A percentile compares a stretch with the other conserved stretches of the same genome.
Evolutionary conservation across 2,797 vertebrate species (phyloP).

Genomic region (Linurgus olivaceus): DNA sequence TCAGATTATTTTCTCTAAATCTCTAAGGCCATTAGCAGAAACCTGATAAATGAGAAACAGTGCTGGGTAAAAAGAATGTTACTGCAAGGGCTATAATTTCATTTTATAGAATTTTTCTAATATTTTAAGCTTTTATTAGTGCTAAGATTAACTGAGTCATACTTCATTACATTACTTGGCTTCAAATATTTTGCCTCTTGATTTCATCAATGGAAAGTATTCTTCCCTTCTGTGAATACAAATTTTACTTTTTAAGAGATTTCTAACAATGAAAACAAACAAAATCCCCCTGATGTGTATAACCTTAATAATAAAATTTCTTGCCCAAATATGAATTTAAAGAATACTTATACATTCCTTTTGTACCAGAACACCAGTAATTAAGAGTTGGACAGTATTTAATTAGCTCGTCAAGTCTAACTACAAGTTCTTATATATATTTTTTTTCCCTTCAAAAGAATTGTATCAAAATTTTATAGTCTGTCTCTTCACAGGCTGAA

Average conservation of each 20-base stretch:
- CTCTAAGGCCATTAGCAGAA: conserved; percentile 59
- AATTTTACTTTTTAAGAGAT: not conserved
- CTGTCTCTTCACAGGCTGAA: not conserved
- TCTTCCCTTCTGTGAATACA: not conserved
- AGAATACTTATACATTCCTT: not conserved
- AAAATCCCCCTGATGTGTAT: rapidly evolving
- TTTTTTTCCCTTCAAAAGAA: not conserved
- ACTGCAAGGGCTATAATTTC: conserved; percentile 31
- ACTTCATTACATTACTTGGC: conserved; percentile 33
- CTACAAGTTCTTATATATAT: not conserved
- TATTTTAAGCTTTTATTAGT: conserved; percentile 60
- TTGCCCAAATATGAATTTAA: not conserved
- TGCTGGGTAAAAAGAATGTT: conserved; percentile 24
- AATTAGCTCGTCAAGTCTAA: not conserved
- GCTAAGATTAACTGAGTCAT: conserved; percentile 45
- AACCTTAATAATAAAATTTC: not conserved
- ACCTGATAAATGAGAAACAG: conserved; percentile 60
- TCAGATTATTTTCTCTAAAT: conserved; percentile 56
- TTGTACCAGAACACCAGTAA: not conserved
- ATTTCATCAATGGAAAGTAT: not conserved
- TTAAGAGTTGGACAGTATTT: not conserved
- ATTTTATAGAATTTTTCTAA: conserved; percentile 59
- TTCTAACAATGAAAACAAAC: not conserved
- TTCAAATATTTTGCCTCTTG: conserved; percentile 33
- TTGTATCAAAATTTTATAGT: not conserved